Evolutionary conservation across 2,113 vertebrate genomes (phyloP).

Genomic region (Arvicanthis niloticus): DNA sequence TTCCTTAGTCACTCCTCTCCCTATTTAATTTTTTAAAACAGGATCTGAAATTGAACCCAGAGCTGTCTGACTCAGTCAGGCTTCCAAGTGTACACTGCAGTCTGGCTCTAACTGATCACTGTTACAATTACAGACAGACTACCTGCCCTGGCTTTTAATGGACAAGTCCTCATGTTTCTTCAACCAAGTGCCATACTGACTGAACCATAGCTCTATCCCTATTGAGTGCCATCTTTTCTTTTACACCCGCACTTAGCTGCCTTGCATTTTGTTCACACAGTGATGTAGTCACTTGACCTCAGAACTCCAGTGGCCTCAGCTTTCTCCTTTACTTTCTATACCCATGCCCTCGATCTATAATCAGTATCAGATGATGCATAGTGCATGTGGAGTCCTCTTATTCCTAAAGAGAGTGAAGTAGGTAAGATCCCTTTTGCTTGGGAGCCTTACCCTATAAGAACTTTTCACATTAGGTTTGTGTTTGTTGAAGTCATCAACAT

Average conservation of each 20-base stretch:
- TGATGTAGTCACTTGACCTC: background rate
- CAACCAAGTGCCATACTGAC: background rate
- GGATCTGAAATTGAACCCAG: background rate
- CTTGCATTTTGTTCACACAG: background rate
- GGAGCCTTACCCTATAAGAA: no score
- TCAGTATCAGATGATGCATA: background rate
- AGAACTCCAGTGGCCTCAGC: fast-evolving
- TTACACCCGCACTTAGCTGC: background rate
- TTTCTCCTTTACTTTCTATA: background rate
- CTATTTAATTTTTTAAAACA: background rate
- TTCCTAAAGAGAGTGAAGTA: background rate
- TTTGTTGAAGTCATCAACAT: background rate
- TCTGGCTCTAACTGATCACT: background rate
- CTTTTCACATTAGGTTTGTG: fast-evolving
- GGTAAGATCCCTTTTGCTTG: background rate
- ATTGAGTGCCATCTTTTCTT: background rate
- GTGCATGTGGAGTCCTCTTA: background rate
- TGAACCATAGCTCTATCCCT: background rate
- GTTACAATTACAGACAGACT: background rate
- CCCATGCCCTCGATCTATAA: background rate
- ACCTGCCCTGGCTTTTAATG: background rate
- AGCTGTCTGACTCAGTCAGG: no score
- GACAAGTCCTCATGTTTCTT: background rate
- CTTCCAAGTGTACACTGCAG: no score
- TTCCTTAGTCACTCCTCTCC: background rate